Conservation (phyloP, 2,113 vertebrate genomes). For the Procavia capensis region DNA sequence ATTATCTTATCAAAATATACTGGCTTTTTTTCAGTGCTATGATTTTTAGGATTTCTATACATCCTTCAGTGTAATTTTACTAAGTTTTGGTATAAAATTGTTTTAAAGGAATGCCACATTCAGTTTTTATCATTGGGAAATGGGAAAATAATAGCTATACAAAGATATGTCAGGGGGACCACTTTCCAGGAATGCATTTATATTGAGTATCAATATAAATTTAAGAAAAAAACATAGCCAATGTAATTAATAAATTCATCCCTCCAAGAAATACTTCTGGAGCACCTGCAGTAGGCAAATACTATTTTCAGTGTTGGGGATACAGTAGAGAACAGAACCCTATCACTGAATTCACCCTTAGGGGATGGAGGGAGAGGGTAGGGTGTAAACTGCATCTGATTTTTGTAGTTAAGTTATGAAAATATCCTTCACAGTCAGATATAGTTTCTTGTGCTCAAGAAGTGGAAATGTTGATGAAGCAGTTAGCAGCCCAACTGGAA, state of each 20-base stretch:
- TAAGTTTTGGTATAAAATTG: neutral
- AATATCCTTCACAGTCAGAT: constrained; percentile 88
- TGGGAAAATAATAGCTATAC: neutral
- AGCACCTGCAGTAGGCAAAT: neutral
- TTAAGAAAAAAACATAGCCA: constrained; percentile 12
- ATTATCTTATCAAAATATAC: neutral
- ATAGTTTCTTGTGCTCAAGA: constrained; percentile 87
- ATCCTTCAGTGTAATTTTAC: neutral
- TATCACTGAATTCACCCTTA: neutral
- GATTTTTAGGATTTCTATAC: neutral
- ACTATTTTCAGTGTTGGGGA: neutral
- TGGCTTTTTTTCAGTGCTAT: neutral
- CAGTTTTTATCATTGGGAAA: neutral
- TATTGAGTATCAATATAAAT: neutral
- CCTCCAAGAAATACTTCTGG: neutral
- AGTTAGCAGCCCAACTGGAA: constrained; percentile 87
- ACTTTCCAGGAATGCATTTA: constrained; percentile 9
- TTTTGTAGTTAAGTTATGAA: constrained; percentile 12
- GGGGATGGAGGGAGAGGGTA: neutral
- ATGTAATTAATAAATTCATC: constrained; percentile 6
- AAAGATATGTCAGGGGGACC: neutral
- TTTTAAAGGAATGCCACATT: neutral
- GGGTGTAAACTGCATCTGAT: neutral
- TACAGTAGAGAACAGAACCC: neutral
- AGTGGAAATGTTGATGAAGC: constrained; percentile 86